phyloP scores from a whole-genome alignment of 2,888 invertebrate genomes.

The Diplazon laetatorius region DNA sequence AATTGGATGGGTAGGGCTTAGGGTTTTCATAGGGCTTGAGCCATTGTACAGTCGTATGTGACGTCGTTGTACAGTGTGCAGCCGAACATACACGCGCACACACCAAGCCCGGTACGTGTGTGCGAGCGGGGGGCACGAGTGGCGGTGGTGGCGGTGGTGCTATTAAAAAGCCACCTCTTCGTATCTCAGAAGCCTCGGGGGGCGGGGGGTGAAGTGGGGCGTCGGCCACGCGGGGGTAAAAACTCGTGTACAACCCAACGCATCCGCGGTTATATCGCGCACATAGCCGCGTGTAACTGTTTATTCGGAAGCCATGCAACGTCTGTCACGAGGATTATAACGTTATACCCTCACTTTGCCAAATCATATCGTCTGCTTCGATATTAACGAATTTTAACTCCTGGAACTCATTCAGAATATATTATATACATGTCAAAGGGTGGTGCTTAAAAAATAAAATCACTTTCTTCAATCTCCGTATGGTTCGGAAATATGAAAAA shows the following conservation, averaged over 20 bases:
- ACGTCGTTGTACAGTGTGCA: slow-evolving; percentile 11
- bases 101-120: background rate
- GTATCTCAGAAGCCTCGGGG: slow-evolving; percentile 44
- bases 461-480: too few species aligned
- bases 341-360: slow-evolving; percentile 67
- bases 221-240: too few species aligned
- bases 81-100: slow-evolving; percentile 16
- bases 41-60: slow-evolving; percentile 47
- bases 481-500: too few species aligned
- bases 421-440: too few species aligned
- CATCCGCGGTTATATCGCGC: slow-evolving; percentile 44
- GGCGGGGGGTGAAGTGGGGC: too few species aligned
- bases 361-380: slow-evolving; percentile 62
- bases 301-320: slow-evolving; percentile 72
- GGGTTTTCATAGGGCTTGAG: slow-evolving; percentile 72
- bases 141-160: slow-evolving; percentile 57
- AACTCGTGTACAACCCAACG: slow-evolving; percentile 62
- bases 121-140: slow-evolving; percentile 8
- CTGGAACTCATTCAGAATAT: too few species aligned
- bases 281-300: slow-evolving; percentile 65
- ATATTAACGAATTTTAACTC: too few species aligned
- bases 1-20: slow-evolving; percentile 73
- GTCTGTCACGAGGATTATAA: slow-evolving; percentile 67
- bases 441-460: too few species aligned
- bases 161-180: slow-evolving; percentile 66